Evolutionary conservation across 2,888 invertebrate genomes (phyloP).

Genomic region (Cecidostiba fungosa): DNA sequence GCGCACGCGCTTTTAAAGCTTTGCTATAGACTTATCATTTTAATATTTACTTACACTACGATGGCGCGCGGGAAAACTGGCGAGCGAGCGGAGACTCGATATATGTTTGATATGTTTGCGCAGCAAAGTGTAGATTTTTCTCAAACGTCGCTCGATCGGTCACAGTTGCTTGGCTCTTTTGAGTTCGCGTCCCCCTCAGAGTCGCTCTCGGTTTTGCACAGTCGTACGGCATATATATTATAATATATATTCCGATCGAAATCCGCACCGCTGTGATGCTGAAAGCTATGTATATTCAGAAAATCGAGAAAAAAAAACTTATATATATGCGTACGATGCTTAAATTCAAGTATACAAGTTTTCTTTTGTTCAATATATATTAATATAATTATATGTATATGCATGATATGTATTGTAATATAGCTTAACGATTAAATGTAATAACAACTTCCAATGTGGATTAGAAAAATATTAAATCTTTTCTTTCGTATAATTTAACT

Average conservation of each 20-base stretch:
- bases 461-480: slow-evolving; percentile 82
- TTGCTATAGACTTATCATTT: slow-evolving; percentile 21
- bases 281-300: slow-evolving; percentile 1
- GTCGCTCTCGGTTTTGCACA: neutral
- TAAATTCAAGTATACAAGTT: slow-evolving; percentile 38
- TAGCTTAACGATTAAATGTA: slow-evolving; percentile 75
- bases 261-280: slow-evolving; percentile 2
- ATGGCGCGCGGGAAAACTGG: neutral
- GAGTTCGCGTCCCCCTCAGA: neutral
- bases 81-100: neutral
- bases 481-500: slow-evolving; percentile 66
- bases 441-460: slow-evolving; percentile 83
- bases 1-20: slow-evolving; percentile 30
- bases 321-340: neutral
- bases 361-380: slow-evolving; percentile 2
- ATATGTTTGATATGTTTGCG: slow-evolving; percentile 6
- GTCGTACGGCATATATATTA: neutral
- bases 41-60: slow-evolving; percentile 36
- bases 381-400: slow-evolving; percentile 55
- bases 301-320: neutral
- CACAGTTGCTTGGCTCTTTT: neutral
- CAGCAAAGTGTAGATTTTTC: neutral
- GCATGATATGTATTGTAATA: slow-evolving; percentile 64
- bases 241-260: neutral
- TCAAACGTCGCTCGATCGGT: slow-evolving; percentile 21